phyloP scores from a whole-genome alignment of 2,888 invertebrate species.

The Rhagonycha fulva region DNA sequence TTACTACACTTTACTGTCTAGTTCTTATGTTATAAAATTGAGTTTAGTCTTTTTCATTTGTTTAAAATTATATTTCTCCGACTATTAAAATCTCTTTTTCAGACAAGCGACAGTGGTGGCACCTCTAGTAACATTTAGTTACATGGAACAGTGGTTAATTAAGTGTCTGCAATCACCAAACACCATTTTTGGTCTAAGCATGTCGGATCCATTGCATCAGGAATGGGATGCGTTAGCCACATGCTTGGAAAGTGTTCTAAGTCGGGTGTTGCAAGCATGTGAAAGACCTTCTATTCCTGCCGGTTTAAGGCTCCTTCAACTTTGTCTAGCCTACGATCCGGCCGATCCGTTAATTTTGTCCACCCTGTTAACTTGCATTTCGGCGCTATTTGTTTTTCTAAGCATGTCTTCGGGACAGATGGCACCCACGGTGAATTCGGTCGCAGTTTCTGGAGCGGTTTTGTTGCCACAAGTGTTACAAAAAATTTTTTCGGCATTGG shows the following conservation, averaged over 20 bases:
- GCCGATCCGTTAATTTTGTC: slow-evolving; percentile 82
- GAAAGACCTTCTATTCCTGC: slow-evolving; percentile 76
- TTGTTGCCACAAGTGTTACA: slow-evolving; percentile 80
- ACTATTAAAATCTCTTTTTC: slow-evolving; percentile 34
- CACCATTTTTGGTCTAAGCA: slow-evolving; percentile 49
- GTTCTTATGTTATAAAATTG: too few relatives aligned
- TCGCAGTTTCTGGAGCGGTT: slow-evolving; percentile 67
- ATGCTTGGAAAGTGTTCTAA: slow-evolving; percentile 82
- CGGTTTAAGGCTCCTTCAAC: slow-evolving; percentile 75
- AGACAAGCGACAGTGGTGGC: slow-evolving; percentile 80
- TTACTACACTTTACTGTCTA: too few relatives aligned
- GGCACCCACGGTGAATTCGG: slow-evolving; percentile 60
- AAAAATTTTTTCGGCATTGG: slow-evolving; percentile 85
- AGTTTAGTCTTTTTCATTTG: too few relatives aligned
- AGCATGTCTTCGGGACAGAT: slow-evolving; percentile 85
- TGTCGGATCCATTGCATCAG: slow-evolving; percentile 70
- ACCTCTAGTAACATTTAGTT: slow-evolving; percentile 81
- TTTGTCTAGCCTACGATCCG: slow-evolving; percentile 76
- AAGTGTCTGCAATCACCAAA: slow-evolving; percentile 66
- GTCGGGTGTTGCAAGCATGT: slow-evolving; percentile 72
- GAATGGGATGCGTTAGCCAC: slow-evolving; percentile 85
- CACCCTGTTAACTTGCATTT: slow-evolving; percentile 86
- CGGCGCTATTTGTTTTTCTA: slow-evolving; percentile 88
- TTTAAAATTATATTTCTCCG: too few relatives aligned
- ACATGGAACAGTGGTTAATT: slow-evolving; percentile 82